These are phyloP conservation scores for Hybos culiciformis DNA, from an alignment of 2,888 invertebrate genomes.

Conservation along the genomic window DNA sequence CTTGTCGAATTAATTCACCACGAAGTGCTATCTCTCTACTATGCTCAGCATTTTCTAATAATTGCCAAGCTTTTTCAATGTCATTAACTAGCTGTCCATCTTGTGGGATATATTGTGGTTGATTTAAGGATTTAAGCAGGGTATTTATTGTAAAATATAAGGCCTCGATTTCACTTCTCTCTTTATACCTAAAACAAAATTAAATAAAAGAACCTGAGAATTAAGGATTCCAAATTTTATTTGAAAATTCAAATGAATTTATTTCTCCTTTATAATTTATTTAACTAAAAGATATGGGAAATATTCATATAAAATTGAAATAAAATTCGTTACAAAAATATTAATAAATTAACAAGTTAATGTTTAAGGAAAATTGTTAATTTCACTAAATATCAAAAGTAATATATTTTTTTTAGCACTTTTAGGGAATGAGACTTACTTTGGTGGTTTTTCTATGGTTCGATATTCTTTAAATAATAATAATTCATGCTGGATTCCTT, in stretches of 20 bases:
- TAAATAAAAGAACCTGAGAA: background rate
- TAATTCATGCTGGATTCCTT: constrained; percentile 85
- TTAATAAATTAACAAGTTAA: background rate
- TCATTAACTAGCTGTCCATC: constrained; percentile 90
- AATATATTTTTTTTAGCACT: background rate
- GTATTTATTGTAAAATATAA: constrained; percentile 95
- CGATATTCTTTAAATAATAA: constrained; percentile 88
- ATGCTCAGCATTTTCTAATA: constrained; percentile 87
- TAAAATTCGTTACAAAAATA: background rate
- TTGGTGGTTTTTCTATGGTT: constrained; percentile 95
- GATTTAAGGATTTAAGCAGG: constrained; percentile 83
- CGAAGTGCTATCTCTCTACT: constrained; percentile 82
- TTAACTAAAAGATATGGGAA: no score
- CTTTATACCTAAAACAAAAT: constrained; percentile 58
- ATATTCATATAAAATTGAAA: background rate
- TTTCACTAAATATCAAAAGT: background rate
- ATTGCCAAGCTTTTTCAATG: constrained; percentile 89
- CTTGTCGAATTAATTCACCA: constrained; percentile 81
- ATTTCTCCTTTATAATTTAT: no score
- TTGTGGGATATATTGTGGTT: constrained; percentile 69
- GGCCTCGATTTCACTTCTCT: constrained; percentile 93
- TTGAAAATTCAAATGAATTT: no score
- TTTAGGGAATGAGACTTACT: constrained; percentile 41
- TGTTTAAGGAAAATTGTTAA: background rate
- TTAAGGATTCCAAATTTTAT: no score